Percentiles rank a stretch among this genome's conserved stretches.
Conservation (phyloP, 2,797 vertebrate species). For the Gambusia yucatana region DNA sequence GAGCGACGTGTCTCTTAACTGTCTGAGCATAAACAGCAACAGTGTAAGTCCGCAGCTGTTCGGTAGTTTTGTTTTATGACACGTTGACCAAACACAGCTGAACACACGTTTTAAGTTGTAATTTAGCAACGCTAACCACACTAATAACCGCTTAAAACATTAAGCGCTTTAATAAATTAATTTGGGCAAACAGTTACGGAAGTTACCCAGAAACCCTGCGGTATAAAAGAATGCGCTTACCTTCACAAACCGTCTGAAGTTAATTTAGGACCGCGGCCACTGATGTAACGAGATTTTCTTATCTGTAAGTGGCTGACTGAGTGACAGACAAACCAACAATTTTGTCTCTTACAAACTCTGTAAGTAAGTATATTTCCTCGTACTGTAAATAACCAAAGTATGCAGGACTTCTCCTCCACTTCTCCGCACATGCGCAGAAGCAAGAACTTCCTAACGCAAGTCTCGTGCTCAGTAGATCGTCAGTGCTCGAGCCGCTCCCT, state of each 20-base stretch:
- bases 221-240: neutral
- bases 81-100: neutral
- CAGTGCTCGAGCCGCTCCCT: neutral
- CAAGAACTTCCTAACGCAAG: neutral
- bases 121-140: neutral
- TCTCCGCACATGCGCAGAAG: constrained; percentile 7
- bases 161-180: neutral
- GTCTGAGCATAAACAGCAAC: neutral
- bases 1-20: neutral
- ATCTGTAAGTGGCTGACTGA: too few relatives aligned
- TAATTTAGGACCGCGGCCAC: neutral
- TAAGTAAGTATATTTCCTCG: neutral
- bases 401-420: neutral
- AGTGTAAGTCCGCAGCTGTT: neutral
- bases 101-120: neutral
- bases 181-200: neutral
- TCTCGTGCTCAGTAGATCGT: neutral
- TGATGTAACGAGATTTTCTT: neutral
- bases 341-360: too few relatives aligned
- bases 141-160: neutral
- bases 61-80: too few relatives aligned
- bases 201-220: neutral
- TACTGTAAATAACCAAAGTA: neutral
- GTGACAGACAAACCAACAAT: neutral
- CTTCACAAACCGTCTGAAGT: neutral